phyloP scores from a whole-genome alignment of 2,888 invertebrate genomes.

The Netelia melanura region DNA sequence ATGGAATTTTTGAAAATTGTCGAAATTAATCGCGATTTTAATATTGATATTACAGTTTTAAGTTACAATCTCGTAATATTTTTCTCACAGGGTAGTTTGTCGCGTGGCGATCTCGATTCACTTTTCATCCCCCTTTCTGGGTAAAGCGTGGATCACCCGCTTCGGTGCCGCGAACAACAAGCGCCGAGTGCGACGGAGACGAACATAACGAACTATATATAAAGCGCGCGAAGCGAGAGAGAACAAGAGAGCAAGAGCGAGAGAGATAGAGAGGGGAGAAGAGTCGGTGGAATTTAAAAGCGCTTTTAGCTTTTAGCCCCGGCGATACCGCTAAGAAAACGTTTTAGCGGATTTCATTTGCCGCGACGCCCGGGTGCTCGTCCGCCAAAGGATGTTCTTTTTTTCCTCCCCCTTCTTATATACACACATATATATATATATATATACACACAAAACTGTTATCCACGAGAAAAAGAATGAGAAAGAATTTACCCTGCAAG shows the following conservation, averaged over 20 bases:
- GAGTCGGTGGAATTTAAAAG: slow-evolving; percentile 81
- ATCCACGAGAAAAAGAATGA: slow-evolving; percentile 30
- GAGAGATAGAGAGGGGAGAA: slow-evolving; percentile 36
- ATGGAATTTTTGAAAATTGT: too few relatives aligned
- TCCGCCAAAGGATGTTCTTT: slow-evolving; percentile 16
- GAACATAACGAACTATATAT: slow-evolving; percentile 43
- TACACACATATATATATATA: slow-evolving; percentile 24
- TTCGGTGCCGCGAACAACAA: slow-evolving; percentile 45
- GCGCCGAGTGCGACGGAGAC: slow-evolving; percentile 51
- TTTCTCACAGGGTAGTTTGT: not conserved
- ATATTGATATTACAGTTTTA: too few relatives aligned
- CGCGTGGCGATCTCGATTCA: not conserved
- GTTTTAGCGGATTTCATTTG: slow-evolving; percentile 83
- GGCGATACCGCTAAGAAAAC: slow-evolving; percentile 82
- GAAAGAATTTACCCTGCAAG: slow-evolving; percentile 11
- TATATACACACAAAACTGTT: slow-evolving; percentile 17
- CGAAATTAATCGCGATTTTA: too few relatives aligned
- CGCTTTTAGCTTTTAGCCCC: slow-evolving; percentile 82
- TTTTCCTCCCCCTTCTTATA: not conserved
- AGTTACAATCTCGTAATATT: not conserved
- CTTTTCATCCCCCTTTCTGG: slow-evolving; percentile 34
- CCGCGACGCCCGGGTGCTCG: slow-evolving; percentile 60
- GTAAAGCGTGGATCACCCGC: slow-evolving; percentile 38
- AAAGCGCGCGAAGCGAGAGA: slow-evolving; percentile 32
- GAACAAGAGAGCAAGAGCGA: slow-evolving; percentile 22